Evolutionary conservation across 1,140 invertebrate species (phyloP).

Genomic region (Lithobius niger): DNA sequence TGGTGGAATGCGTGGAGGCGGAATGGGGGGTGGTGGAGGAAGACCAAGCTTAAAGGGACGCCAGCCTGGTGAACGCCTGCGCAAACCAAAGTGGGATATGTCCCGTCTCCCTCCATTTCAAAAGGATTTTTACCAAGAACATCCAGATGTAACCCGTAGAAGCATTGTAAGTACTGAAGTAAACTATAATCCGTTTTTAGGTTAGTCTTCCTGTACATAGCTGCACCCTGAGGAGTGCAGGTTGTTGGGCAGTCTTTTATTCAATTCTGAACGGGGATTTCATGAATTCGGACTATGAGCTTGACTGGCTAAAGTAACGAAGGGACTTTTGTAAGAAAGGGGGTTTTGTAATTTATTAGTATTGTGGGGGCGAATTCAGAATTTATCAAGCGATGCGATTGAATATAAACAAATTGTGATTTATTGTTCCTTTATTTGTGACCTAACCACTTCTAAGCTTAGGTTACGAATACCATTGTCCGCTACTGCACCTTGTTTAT

Average conservation of each 20-base stretch:
- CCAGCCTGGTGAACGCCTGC: slow-evolving; percentile 53
- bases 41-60: slow-evolving; percentile 28
- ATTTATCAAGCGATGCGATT: too few species aligned
- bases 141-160: slow-evolving; percentile 52
- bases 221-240: slow-evolving; percentile 8
- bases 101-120: slow-evolving; percentile 63
- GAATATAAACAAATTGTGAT: too few species aligned
- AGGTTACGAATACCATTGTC: too few species aligned
- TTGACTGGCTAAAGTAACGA: neutral
- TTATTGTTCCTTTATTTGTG: too few species aligned
- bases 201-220: neutral
- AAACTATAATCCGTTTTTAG: slow-evolving; percentile 2
- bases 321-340: slow-evolving; percentile 1
- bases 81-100: slow-evolving; percentile 74
- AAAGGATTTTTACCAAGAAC: slow-evolving; percentile 84
- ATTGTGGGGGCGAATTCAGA: too few species aligned
- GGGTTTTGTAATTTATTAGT: too few species aligned
- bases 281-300: neutral
- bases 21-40: slow-evolving; percentile 36
- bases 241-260: neutral
- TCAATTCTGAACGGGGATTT: neutral
- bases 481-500: too few species aligned
- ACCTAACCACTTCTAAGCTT: too few species aligned
- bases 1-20: slow-evolving; percentile 36
- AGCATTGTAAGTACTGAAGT: slow-evolving; percentile 26